Base-by-base conservation (phyloP, 2,888 invertebrate species). In the Toxonevra muliebris region DNA sequence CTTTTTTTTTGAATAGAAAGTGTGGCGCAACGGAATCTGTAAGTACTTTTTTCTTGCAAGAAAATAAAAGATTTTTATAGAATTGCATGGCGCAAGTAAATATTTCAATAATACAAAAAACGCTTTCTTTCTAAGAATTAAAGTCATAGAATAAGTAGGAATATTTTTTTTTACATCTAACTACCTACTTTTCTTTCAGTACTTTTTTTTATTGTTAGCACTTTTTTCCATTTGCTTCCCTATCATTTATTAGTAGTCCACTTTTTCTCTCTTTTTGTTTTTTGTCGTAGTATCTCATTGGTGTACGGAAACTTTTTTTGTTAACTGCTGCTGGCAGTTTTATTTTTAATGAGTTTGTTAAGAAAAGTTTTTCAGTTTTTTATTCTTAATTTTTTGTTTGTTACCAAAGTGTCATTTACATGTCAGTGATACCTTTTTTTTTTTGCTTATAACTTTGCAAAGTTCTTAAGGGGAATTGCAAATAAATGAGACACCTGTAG, bases 261-360 rank as follows among this genome's bases (percentile, higher is more conserved):
- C 15, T 59, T 59, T 43, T 59, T 8, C 15, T 42, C 5, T 30
- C 30, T 30, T 19, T n/a, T 52, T 17, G 2, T 52, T 52, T 54
- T 41, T 17, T 15, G 3, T 11, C 13, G 20, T 66, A 57, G n/a
- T 13, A 40, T 41, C 9, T 11, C 1, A 19, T 64, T 17, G 15
- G 61, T 8, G 41, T 17, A n/a, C n/a, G n/a, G n/a, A n/a, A n/a
- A n/a, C n/a, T n/a, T n/a, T n/a, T n/a, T n/a, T 61, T 59, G 61
- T 42, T 42, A 41, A 13, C 52, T 17, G 65, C 64, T 66, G 74
- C 73, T 74, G 66, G 68, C 70, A 77, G 75, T 74, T 30, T 30
- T 63, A 72, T 71, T 62, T 79, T 78, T 75, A 79, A 79, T 75
- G 76, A 79, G 75, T 75, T 78, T 73, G 72, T 40, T 61, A 71